Base-by-base conservation (phyloP, 2,888 invertebrate genomes). In the Biston betularia region DNA sequence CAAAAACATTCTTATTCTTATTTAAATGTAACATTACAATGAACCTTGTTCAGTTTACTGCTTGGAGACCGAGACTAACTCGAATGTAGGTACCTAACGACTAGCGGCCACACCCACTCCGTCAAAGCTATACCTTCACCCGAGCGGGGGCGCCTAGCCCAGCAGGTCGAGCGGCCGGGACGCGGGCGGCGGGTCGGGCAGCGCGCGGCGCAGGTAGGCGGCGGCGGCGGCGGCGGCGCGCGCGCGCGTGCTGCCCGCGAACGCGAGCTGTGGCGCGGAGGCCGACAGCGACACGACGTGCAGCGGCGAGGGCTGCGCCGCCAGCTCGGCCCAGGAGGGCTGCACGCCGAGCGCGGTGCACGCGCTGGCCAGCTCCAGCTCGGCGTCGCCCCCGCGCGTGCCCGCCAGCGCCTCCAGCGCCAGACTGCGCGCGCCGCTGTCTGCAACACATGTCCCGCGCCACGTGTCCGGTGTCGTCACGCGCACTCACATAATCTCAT, bases 161-260 rank as follows among this genome's bases (percentile, higher is more conserved):
- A 24, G 24, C 24, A 24, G 24, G 24, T 24, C 24, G 24, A 24
- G 24, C 24, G 42, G n/a, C n/a, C n/a, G n/a, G n/a, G n/a, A n/a
- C n/a, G n/a, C n/a, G n/a, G 15, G 56, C 35, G 59, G 49, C 38
- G 38, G 61, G 65, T 46, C 60, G 53, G 34, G 64, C 68, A 84
- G 81, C 71, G 76, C 79, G 63, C 78, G 80, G 42, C 72, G 77
- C 73, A 87, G 64, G 81, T 85, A 84, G 65, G 69, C 71, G 63
- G 44, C 55, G 40, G 86, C 85, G 65, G 72, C 68, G 66, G 34
- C 66, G 60, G 81, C 79, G 74, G 83, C 82, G 38, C 69, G 38
- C 77, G 70, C 68, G 67, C 72, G 64, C 62, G 42, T 58, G 56
- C 4, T 35, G 38, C 69, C 80, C 33, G 76, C 70, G 72, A 77